Conservation (phyloP, 2,888 invertebrate genomes). For the Ommatoiulus sabulosus region DNA sequence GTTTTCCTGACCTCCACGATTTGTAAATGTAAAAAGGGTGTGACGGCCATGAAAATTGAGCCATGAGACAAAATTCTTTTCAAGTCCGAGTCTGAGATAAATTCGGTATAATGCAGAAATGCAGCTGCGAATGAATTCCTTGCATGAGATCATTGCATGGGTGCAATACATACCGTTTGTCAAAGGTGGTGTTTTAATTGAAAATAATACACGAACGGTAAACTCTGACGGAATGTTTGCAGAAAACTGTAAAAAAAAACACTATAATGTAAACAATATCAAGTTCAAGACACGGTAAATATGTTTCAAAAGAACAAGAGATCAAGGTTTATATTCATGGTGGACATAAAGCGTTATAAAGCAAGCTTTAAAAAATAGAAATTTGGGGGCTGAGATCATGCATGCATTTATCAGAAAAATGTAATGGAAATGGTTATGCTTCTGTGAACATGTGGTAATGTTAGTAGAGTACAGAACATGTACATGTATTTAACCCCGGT, state of each 20-base stretch:
- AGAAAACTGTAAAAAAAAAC: background rate
- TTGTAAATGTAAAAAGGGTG: background rate
- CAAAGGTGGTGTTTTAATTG: background rate
- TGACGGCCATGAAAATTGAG: slow-evolving; percentile 8
- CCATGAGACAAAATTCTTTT: background rate
- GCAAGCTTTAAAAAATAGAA: background rate
- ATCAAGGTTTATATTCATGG: slow-evolving; percentile 7
- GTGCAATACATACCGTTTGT: background rate
- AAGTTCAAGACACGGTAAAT: background rate
- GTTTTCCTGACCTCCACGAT: background rate
- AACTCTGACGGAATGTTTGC: background rate
- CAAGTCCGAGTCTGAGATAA: background rate
- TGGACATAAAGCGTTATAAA: background rate
- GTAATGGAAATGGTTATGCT: background rate
- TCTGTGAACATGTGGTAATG: slow-evolving; percentile 30
- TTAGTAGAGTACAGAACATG: background rate
- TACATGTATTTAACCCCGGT: background rate
- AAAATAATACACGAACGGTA: background rate
- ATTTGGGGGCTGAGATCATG: slow-evolving; percentile 14
- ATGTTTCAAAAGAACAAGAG: background rate
- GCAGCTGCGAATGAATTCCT: background rate
- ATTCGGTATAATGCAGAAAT: background rate
- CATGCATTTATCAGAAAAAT: slow-evolving; percentile 29
- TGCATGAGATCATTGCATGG: background rate
- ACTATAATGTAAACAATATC: background rate